phyloP scores from a whole-genome alignment of 1,140 invertebrate genomes.

The Brachionus rubens region DNA sequence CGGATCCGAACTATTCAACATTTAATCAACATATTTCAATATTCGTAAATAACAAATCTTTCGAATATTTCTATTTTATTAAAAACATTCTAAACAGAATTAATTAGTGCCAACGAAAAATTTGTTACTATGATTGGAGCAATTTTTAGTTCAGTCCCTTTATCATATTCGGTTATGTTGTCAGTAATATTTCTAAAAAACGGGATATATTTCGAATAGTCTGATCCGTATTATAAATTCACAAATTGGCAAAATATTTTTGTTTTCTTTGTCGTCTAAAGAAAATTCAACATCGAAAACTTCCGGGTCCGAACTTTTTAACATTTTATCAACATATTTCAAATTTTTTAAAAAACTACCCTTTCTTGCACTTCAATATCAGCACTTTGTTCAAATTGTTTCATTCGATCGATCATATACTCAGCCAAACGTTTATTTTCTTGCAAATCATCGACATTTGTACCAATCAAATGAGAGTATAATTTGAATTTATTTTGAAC shows the following conservation, averaged over 20 bases:
- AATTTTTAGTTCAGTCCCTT: too few species aligned
- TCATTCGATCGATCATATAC: slow-evolving; percentile 70
- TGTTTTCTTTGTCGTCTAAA: too few species aligned
- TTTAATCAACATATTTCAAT: slow-evolving; percentile 31
- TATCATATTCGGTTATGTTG: too few species aligned
- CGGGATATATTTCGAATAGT: too few species aligned
- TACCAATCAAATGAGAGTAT: slow-evolving; percentile 67
- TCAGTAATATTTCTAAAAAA: too few species aligned
- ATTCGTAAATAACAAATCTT: slow-evolving; percentile 64
- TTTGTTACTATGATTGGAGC: too few species aligned
- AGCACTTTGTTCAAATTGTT: slow-evolving; percentile 78
- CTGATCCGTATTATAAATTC: too few species aligned
- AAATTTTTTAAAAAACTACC: slow-evolving; percentile 63
- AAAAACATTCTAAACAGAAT: too few species aligned
- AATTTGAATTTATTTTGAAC: slow-evolving; percentile 85
- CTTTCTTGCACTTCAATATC: slow-evolving; percentile 95
- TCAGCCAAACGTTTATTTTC: slow-evolving; percentile 66
- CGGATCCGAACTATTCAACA: not conserved
- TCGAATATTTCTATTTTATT: too few species aligned
- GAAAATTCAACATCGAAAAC: not conserved
- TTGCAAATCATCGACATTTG: not conserved
- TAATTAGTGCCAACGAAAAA: too few species aligned
- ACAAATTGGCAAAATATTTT: too few species aligned
- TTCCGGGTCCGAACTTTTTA: not conserved
- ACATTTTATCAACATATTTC: slow-evolving; percentile 29